Conservation (phyloP, 2,888 invertebrate species). For the Mimas tiliae region DNA sequence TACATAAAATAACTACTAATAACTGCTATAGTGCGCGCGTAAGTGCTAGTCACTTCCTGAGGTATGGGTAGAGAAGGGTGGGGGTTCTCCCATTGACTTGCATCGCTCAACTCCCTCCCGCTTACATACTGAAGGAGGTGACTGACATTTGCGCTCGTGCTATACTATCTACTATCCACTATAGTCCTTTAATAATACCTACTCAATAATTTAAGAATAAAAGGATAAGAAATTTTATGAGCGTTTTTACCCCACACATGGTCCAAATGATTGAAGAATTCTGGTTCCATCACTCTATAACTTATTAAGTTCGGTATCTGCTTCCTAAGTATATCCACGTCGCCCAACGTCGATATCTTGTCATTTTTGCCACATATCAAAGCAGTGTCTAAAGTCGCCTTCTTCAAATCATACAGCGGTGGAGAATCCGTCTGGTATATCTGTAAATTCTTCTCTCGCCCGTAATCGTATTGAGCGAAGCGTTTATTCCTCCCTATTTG, state of each 20-base stretch:
- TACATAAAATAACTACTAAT: too few relatives aligned
- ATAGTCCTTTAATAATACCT: conserved; percentile 35
- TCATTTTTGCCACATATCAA: conserved; percentile 54
- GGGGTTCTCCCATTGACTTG: too few relatives aligned
- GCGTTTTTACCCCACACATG: conserved; percentile 51
- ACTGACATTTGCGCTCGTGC: neutral
- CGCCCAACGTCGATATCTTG: conserved; percentile 45
- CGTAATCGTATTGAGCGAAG: conserved; percentile 58
- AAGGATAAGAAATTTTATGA: conserved; percentile 36
- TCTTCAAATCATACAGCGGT: conserved; percentile 53
- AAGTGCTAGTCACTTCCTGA: too few relatives aligned
- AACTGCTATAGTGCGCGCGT: too few relatives aligned
- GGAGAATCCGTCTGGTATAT: conserved; percentile 45
- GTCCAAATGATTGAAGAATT: conserved; percentile 52
- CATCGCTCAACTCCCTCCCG: too few relatives aligned
- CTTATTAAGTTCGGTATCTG: conserved; percentile 49
- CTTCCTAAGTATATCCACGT: conserved; percentile 42
- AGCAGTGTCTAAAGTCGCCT: conserved; percentile 48
- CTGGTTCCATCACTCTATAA: conserved; percentile 37
- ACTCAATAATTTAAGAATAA: conserved; percentile 39
- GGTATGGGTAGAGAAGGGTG: too few relatives aligned
- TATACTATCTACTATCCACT: neutral
- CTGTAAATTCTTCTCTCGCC: conserved; percentile 42
- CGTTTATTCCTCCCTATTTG: conserved; percentile 45
- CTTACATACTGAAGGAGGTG: too few relatives aligned